These are phyloP conservation scores for Agrilus biguttatus DNA, from an alignment of 2,888 invertebrate genomes.

Conservation along the genomic window DNA sequence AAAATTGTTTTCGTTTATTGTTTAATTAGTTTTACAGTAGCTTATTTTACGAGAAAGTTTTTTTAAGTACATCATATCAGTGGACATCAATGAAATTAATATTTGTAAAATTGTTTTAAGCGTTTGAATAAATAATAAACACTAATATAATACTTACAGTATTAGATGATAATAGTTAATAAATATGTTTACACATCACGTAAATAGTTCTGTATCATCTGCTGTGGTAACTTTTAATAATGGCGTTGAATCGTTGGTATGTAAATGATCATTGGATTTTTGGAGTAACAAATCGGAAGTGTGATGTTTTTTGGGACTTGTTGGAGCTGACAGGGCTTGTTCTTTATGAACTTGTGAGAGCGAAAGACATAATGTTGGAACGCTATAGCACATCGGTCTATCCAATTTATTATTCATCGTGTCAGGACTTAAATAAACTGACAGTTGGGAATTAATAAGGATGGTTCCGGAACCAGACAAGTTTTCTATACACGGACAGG, in stretches of 20 bases:
- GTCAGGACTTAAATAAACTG: conserved; percentile 17
- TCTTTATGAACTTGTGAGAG: conserved; percentile 16
- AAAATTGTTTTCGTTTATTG: too few species aligned
- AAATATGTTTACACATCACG: too few species aligned
- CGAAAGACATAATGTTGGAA: conserved; percentile 22
- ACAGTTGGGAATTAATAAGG: conserved; percentile 24
- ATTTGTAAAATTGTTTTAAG: too few species aligned
- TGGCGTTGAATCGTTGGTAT: conserved; percentile 24
- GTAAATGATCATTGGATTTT: conserved; percentile 21
- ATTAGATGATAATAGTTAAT: too few species aligned
- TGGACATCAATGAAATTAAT: too few species aligned
- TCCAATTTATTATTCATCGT: conserved; percentile 9
- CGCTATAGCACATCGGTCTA: conserved; percentile 21
- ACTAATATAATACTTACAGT: too few species aligned
- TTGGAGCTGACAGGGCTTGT: conserved; percentile 24
- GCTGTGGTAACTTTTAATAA: conserved; percentile 22
- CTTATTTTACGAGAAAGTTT: too few species aligned
- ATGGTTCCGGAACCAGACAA: conserved; percentile 27
- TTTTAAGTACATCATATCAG: too few species aligned
- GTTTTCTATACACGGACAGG: conserved; percentile 59
- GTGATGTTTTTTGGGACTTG: conserved; percentile 18
- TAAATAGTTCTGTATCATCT: conserved; percentile 1
- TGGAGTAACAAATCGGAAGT: conserved; percentile 13
- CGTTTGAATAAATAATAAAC: too few species aligned
- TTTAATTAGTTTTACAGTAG: too few species aligned